A percentile compares a stretch with the other conserved stretches of the same genome.
Conservation (phyloP, 2,113 vertebrate genomes). For the Ochotona princeps region DNA sequence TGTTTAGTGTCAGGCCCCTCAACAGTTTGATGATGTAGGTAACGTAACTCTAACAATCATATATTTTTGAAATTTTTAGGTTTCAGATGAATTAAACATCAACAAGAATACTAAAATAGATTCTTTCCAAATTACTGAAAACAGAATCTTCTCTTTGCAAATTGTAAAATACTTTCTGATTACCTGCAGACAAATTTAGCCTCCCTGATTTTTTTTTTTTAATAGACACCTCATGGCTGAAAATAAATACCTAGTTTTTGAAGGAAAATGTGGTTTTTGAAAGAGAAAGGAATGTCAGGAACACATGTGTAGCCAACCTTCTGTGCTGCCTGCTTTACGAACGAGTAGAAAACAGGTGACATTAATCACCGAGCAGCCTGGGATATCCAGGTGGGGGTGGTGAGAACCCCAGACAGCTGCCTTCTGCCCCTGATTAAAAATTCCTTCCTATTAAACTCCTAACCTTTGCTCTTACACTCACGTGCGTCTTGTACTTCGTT, state of each 20-base stretch:
- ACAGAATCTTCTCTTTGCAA: not conserved
- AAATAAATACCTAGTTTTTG: constrained; percentile 58
- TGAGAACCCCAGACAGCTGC: constrained; percentile 75
- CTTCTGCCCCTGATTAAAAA: constrained; percentile 81
- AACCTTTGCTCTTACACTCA: constrained; percentile 73
- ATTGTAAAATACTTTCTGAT: constrained; percentile 18
- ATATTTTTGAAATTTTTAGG: not conserved
- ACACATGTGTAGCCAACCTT: constrained; percentile 1
- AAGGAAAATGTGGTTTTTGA: constrained; percentile 50
- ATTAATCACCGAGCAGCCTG: constrained; percentile 75
- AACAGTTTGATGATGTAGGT: not conserved
- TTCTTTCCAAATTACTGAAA: constrained; percentile 60
- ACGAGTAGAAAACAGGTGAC: constrained; percentile 82
- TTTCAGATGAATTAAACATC: not conserved
- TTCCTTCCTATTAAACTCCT: constrained; percentile 77
- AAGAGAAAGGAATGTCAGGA: constrained; percentile 38
- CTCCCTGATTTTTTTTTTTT: not conserved
- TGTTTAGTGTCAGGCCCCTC: not conserved
- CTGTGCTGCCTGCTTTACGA: constrained; percentile 62
- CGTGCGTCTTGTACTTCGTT: constrained; percentile 67
- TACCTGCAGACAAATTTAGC: not conserved
- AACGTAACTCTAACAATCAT: not conserved
- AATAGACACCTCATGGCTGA: constrained; percentile 38
- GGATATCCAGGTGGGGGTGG: constrained; percentile 56
- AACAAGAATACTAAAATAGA: constrained; percentile 5